These are phyloP conservation scores for Leptopilina myrica DNA, from an alignment of 2,888 invertebrate species.

Conservation along the genomic window DNA sequence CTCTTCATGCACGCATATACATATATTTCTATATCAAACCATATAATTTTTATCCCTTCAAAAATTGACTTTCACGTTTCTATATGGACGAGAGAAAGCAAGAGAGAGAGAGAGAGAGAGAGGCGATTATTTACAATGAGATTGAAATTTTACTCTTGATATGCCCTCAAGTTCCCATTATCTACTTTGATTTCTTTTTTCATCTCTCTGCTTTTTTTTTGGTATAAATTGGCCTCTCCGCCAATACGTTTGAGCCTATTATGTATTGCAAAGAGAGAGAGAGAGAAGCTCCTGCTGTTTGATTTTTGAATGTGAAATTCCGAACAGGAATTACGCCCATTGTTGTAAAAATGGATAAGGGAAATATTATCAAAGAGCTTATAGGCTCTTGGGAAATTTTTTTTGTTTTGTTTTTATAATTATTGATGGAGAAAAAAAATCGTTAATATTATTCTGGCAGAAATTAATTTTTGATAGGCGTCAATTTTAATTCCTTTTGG, in stretches of 20 bases:
- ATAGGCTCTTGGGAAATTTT: neutral
- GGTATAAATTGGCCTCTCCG: neutral
- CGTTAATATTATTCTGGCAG: too few relatives aligned
- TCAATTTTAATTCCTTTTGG: too few relatives aligned
- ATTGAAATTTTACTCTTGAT: constrained; percentile 21
- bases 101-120: too few relatives aligned
- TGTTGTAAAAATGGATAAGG: neutral
- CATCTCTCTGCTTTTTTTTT: neutral
- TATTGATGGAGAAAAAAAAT: neutral
- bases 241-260: neutral
- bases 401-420: neutral
- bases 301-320: constrained; percentile 7
- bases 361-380: too few relatives aligned
- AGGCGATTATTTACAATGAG: constrained; percentile 8
- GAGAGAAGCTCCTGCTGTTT: constrained; percentile 11
- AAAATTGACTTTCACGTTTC: neutral
- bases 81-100: too few relatives aligned
- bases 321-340: neutral
- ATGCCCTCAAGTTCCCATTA: constrained; percentile 7
- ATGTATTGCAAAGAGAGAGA: too few relatives aligned
- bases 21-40: constrained; percentile 30
- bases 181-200: constrained; percentile 12
- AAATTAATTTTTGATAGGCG: too few relatives aligned
- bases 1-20: neutral
- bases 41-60: constrained; percentile 37